Conservation (phyloP, 2,113 vertebrate species). For the Labeo rohita region DNA sequence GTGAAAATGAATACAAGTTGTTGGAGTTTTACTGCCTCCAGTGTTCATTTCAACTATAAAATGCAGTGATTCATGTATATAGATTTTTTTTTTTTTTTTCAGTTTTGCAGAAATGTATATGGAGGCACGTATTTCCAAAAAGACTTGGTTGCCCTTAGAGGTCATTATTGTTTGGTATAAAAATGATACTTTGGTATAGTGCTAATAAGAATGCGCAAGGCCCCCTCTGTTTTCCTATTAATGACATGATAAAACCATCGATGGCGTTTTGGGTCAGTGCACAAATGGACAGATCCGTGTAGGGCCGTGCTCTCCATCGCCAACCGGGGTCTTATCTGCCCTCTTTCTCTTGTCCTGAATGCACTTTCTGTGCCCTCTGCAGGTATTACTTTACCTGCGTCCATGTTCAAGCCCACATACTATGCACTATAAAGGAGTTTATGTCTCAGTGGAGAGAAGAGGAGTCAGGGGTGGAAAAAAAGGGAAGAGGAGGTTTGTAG, state of each 20-base stretch:
- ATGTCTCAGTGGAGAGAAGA: constrained; percentile 48
- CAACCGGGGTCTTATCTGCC: constrained; percentile 57
- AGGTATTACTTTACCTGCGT: constrained; percentile 69
- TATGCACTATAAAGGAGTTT: constrained; percentile 59
- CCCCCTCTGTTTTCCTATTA: constrained; percentile 26
- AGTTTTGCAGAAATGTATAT: no score
- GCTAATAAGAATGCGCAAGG: constrained; percentile 22
- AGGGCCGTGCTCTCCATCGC: constrained; percentile 44
- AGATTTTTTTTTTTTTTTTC: no score
- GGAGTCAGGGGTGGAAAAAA: constrained; percentile 34
- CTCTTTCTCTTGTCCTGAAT: constrained; percentile 55
- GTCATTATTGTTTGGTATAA: not conserved
- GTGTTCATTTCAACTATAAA: no score
- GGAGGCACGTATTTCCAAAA: no score
- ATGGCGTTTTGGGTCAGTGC: constrained; percentile 53
- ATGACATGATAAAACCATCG: constrained; percentile 47
- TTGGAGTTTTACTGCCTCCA: no score
- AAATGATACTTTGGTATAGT: constrained; percentile 1
- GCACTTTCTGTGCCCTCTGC: constrained; percentile 57
- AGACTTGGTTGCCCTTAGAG: not conserved
- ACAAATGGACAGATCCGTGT: constrained; percentile 48
- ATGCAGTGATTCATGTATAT: no score
- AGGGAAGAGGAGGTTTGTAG: constrained; percentile 73
- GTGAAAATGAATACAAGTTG: no score
- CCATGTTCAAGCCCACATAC: constrained; percentile 55